Base-by-base conservation (phyloP, 2,113 vertebrate species). In the Chunga burmeisteri region DNA sequence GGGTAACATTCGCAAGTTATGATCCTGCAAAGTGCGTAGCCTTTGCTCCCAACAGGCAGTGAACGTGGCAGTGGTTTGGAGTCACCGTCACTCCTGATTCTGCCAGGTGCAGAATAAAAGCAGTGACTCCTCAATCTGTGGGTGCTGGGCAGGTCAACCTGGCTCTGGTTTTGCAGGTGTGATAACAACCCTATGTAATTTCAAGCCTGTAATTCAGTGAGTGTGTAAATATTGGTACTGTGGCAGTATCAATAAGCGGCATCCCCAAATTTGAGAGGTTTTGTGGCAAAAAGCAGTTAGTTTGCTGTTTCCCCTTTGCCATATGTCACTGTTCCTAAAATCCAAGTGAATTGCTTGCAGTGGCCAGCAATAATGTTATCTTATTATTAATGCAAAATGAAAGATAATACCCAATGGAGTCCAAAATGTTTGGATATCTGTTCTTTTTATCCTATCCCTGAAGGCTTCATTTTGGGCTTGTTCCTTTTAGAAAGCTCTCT, bases 31-130 rank as follows among this genome's bases (percentile, higher is more conserved):
- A 94, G 13, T 13, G 16, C 13, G 3, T 34, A 34, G 23, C 42
- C 30, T 67, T 62, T 42, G 47, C 61, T 65, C 34, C 38, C 50
- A 67, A 7, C 9, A 20, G 44, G 34, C 30, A 61, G 16, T 34
- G 61, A 78, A n/a, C 25, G 20, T 2, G 1, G 40, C 42, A 80
- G 72, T 0, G 3, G 15, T 44, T 66, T 47, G n/a, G 26, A 36
- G 16, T 62, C 15, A 42, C n/a, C 1, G 1, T 40, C 7, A 1
- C 26, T 81, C 29, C 59, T 1, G 1, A 5, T 50, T 62, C 42
- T 90, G 65, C 26, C 27, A 32, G 0, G 0, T 38, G 20, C 32
- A 79, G 61, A 72, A 67, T 40, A 72, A 63, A 83, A 81, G 8
- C 16, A 56, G 23, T 44, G 19, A 77, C 47, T 53, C 6, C 34